These are phyloP conservation scores for Palythoa heliodiscus DNA, from an alignment of 92 coral and sea anemone species.

Conservation along the genomic window DNA sequence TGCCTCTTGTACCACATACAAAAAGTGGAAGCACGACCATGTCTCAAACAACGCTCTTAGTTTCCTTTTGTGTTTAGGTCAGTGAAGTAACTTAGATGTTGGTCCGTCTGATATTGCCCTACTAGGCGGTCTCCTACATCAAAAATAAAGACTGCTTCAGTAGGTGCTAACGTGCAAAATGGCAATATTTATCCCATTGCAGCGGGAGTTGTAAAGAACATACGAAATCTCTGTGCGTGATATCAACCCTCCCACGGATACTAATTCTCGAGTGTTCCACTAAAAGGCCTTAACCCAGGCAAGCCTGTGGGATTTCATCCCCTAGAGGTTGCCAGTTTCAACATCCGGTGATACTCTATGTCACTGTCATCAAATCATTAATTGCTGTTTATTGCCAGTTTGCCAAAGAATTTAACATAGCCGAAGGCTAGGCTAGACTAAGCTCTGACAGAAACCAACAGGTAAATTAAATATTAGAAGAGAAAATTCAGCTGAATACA, in stretches of 20 bases:
- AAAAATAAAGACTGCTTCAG: conserved; percentile 29
- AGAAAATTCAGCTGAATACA: conserved; percentile 3
- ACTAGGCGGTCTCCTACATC: not conserved
- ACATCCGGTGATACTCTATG: conserved; percentile 51
- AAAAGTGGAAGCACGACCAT: not conserved
- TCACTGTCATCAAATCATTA: conserved; percentile 90
- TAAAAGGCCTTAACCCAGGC: conserved; percentile 17
- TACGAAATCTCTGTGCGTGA: conserved; percentile 33
- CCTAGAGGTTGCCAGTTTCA: conserved; percentile 36
- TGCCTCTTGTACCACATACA: not conserved
- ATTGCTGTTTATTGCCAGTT: conserved; percentile 97
- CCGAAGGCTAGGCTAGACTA: conserved; percentile 63
- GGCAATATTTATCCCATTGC: conserved; percentile 36
- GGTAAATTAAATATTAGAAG: conserved; percentile 21
- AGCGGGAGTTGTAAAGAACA: conserved; percentile 19
- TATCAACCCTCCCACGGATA: conserved; percentile 8
- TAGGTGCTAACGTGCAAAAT: conserved; percentile 47
- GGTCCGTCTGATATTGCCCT: not conserved
- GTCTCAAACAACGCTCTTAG: not conserved
- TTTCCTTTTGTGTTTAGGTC: not conserved
- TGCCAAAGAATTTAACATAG: conserved; percentile 93
- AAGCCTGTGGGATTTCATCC: conserved; percentile 37
- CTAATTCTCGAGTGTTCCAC: conserved; percentile 13
- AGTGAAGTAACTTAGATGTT: not conserved
- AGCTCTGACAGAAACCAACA: conserved; percentile 18